These are phyloP conservation scores for Tribolium castaneum DNA, from an alignment of 1,140 invertebrate species.

Conservation along the genomic window DNA sequence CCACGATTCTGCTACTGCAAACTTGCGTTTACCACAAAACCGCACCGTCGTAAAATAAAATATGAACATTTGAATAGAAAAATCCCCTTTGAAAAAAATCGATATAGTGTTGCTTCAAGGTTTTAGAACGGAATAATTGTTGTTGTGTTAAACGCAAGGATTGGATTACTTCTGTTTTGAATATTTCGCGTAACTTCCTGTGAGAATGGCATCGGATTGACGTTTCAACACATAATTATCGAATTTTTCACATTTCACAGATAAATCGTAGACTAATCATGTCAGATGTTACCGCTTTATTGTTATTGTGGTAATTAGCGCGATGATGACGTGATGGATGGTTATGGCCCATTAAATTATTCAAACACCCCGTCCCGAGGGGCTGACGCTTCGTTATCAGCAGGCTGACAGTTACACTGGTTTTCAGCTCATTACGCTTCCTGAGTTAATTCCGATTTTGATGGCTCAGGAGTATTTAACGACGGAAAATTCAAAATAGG, in stretches of 20 bases:
- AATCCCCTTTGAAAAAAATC: background rate
- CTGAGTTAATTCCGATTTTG: background rate
- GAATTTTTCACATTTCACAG: slow-evolving; percentile 16
- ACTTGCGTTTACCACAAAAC: slow-evolving; percentile 30
- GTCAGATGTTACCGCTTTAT: background rate
- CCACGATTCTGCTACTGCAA: slow-evolving; percentile 18
- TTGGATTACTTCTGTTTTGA: slow-evolving; percentile 23
- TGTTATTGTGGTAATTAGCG: slow-evolving; percentile 10
- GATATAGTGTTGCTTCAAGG: slow-evolving; percentile 6
- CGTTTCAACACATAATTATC: slow-evolving; percentile 14
- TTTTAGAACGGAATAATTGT: slow-evolving; percentile 33
- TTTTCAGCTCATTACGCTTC: background rate
- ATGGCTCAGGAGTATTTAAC: background rate
- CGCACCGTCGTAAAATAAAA: slow-evolving; percentile 14
- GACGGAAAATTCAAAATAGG: background rate
- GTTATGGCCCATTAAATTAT: background rate
- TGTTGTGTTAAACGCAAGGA: background rate
- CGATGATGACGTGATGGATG: slow-evolving; percentile 19
- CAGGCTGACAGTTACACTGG: background rate
- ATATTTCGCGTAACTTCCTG: slow-evolving; percentile 26
- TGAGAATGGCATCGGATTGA: slow-evolving; percentile 6
- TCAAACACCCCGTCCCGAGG: slow-evolving; percentile 7
- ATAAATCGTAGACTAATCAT: slow-evolving; percentile 20
- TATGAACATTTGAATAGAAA: background rate
- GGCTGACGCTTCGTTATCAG: slow-evolving; percentile 17